Evolutionary conservation across 2,113 vertebrate species (phyloP).

Genomic region (Etia nguti): DNA sequence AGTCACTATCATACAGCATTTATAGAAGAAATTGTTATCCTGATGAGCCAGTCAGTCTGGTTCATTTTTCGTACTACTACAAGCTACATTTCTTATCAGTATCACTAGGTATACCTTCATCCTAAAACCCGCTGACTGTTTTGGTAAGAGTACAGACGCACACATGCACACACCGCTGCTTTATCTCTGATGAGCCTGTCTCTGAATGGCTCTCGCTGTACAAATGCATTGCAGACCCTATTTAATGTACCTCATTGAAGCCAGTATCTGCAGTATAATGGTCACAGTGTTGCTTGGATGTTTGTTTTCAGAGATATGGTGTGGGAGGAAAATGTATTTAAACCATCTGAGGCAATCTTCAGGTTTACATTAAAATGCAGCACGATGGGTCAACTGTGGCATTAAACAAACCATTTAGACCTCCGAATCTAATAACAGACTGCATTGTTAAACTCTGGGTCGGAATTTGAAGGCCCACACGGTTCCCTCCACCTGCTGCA

Average conservation of each 20-base stretch:
- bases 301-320: conserved; percentile 36
- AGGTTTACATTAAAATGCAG: conserved; percentile 2
- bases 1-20: conserved; percentile 27
- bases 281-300: conserved; percentile 1
- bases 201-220: conserved; percentile 19
- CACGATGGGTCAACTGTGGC: background rate
- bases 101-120: conserved; percentile 27
- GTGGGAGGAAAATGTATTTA: conserved; percentile 21
- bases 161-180: background rate
- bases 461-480: background rate
- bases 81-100: conserved; percentile 30
- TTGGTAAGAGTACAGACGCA: background rate
- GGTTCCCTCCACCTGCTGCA: background rate
- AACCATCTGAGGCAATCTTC: conserved; percentile 12
- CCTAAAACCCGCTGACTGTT: background rate
- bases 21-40: conserved; percentile 13
- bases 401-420: conserved; percentile 7
- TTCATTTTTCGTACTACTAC: conserved; percentile 24
- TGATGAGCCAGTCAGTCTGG: conserved; percentile 7
- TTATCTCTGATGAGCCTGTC: conserved; percentile 26
- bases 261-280: background rate
- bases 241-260: conserved; percentile 24
- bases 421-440: background rate
- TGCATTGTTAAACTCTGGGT: background rate
- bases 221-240: background rate